Evolutionary conservation across 2,888 invertebrate species (phyloP), one percentile per base, ranked within the genome.

Genomic region (Cenopis cana): DNA sequence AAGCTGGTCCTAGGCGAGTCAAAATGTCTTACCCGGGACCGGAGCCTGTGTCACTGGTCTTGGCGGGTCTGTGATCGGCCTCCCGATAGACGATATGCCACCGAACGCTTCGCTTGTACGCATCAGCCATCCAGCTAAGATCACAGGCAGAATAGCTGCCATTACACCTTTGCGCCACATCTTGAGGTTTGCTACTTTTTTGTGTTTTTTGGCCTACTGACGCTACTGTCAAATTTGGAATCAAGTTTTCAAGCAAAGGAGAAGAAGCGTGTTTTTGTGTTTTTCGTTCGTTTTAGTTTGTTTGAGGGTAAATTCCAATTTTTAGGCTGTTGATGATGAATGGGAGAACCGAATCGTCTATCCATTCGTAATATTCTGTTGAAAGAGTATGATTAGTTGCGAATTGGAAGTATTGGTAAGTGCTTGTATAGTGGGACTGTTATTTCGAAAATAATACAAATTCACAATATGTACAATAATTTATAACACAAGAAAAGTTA

Each of bases 1-100:
- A 74, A 75, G 73, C 75, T 76, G 75, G 75, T 76, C 77, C 76
- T 75, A 80, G 80, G 49, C 68, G 80, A 83, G 78, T 82, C 76
- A 77, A 81, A 79, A 79, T 73, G 69, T 87, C 91, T 92, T 92
- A 92, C 92, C 92, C 67, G 89, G 90, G 24, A 89, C 77, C 69
- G 85, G 81, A 24, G 92, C 89, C 0, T 90, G 88, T 24, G 89
- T 88, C 29, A 85, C 83, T 29, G 89, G 88, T 76, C 85, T 89
- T 68, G 92, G 89, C 4, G 92, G 85, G 24, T 92, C 91, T 0
- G 92, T 92, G 73, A 89, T 89, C 33, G 91, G 91, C 76, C 90
- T 89, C 68, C 92, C 92, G 74, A 91, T 91, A 10, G 91, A 61
- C 11, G 73, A 73, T 12, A 72, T 68, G 36, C 72, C 72, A 64